Percentiles rank a stretch among this genome's conserved stretches.
phyloP scores from a whole-genome alignment of 2,113 vertebrate species.

The Hippocampus barbouri region DNA sequence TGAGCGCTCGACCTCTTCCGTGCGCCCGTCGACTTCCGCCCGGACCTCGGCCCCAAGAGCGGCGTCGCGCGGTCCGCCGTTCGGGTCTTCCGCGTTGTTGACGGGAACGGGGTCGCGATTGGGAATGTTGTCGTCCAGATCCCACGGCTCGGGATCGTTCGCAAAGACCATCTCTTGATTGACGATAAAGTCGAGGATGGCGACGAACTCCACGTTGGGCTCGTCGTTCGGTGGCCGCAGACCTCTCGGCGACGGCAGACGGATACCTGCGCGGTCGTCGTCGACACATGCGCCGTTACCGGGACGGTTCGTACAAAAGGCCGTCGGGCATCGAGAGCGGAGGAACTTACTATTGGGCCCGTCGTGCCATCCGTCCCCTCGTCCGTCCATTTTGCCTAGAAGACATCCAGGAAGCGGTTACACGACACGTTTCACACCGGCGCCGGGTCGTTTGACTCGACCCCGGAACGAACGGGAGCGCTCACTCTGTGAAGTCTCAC shows the following conservation, averaged over 20 bases:
- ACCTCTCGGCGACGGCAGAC: slow-evolving; percentile 1
- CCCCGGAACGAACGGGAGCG: too few species aligned
- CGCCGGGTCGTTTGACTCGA: too few species aligned
- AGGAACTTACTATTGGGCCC: slow-evolving; percentile 1
- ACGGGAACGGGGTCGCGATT: not conserved
- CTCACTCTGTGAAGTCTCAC: too few species aligned
- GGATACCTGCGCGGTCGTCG: not conserved
- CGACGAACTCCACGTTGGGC: slow-evolving; percentile 4
- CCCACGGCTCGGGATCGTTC: not conserved
- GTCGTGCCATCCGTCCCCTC: slow-evolving; percentile 6
- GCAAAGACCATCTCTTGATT: slow-evolving; percentile 2
- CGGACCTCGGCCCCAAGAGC: not conserved
- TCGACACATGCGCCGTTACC: not conserved
- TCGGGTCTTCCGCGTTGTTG: not conserved
- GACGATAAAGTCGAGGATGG: not conserved
- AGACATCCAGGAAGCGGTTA: not conserved
- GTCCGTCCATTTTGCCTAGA: slow-evolving; percentile 2
- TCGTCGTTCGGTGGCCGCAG: not conserved
- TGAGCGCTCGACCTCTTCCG: not conserved
- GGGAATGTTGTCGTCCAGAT: not conserved
- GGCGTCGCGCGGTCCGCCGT: not conserved
- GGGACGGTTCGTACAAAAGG: not conserved
- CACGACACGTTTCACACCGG: not conserved
- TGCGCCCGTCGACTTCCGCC: not conserved
- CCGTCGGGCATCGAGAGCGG: not conserved